phyloP scores from a whole-genome alignment of 1,140 invertebrate genomes.

The Drosophila sp. region DNA sequence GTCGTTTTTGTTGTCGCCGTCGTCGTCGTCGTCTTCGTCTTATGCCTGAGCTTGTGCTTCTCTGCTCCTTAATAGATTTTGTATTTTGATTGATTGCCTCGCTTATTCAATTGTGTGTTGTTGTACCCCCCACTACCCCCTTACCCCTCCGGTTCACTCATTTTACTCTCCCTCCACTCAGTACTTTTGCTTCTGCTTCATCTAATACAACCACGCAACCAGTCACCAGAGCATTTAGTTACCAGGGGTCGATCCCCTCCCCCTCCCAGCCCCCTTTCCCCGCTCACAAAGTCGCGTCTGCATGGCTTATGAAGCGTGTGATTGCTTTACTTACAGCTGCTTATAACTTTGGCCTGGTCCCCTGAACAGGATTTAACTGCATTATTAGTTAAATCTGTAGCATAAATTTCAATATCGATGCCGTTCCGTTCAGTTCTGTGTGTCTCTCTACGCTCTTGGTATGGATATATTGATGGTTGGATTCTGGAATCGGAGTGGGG shows the following conservation, averaged over 20 bases:
- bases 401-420: conserved; percentile 81
- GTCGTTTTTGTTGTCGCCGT: conserved; percentile 32
- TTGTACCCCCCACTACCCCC: conserved; percentile 18
- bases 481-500: neutral
- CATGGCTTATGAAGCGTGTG: conserved; percentile 75
- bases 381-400: conserved; percentile 79
- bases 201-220: conserved; percentile 29
- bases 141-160: neutral
- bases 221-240: conserved; percentile 19
- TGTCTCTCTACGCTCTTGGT: neutral
- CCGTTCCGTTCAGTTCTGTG: conserved; percentile 20
- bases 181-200: conserved; percentile 1
- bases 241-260: neutral
- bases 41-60: conserved; percentile 8
- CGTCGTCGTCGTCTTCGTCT: conserved; percentile 13
- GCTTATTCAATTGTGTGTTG: conserved; percentile 79
- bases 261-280: neutral
- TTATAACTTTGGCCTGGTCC: conserved; percentile 54
- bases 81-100: conserved; percentile 81
- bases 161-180: neutral
- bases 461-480: neutral
- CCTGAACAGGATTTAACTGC: conserved; percentile 72
- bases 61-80: conserved; percentile 74
- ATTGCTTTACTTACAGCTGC: conserved; percentile 76
- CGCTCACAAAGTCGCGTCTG: conserved; percentile 64